These are phyloP conservation scores for Chironomus striatipennis DNA, from an alignment of 1,140 invertebrate species.

Conservation along the genomic window DNA sequence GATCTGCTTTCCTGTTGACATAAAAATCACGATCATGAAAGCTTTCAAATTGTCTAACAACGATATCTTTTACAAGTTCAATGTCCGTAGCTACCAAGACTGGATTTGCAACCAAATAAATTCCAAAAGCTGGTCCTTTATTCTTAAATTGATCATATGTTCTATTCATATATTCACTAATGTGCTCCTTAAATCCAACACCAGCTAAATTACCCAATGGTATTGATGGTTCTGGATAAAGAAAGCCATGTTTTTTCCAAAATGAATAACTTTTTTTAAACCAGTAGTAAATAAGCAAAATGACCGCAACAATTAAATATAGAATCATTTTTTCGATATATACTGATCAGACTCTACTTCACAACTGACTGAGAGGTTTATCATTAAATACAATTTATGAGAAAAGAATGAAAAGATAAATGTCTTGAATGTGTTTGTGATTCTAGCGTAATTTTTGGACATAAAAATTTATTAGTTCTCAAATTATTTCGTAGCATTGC, in stretches of 20 bases:
- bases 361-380: not conserved
- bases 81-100: conserved; percentile 27
- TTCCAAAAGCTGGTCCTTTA: not conserved
- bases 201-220: conserved; percentile 34
- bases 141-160: not conserved
- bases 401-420: not conserved
- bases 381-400: not conserved
- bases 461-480: no score
- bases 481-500: no score
- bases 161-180: conserved; percentile 25
- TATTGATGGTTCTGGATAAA: conserved; percentile 29
- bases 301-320: not conserved
- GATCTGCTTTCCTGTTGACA: conserved; percentile 44
- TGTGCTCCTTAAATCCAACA: conserved; percentile 29
- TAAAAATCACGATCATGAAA: conserved; percentile 41
- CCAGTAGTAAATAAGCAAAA: not conserved
- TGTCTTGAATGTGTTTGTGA: no score
- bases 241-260: conserved; percentile 41
- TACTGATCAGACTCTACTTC: no score
- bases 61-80: conserved; percentile 34
- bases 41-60: conserved; percentile 35
- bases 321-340: not conserved
- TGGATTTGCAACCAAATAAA: not conserved
- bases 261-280: conserved; percentile 30
- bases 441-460: no score